Percentiles rank a stretch among this genome's conserved stretches.
These are phyloP conservation scores for Toxotes chatareus DNA, from an alignment of 2,113 vertebrate genomes.

Conservation along the genomic window DNA sequence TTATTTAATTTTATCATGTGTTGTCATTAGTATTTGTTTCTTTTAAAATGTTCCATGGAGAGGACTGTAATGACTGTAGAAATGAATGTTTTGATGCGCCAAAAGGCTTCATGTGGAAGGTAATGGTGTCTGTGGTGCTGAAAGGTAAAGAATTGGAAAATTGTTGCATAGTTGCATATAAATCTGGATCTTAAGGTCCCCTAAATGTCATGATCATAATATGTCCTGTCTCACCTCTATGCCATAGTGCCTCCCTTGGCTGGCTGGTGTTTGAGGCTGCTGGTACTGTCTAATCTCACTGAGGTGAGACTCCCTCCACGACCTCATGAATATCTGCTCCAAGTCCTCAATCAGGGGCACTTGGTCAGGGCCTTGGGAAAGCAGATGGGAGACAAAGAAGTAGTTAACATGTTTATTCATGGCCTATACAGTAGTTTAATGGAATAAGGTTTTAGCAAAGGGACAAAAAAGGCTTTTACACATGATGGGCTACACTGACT, in stretches of 20 bases:
- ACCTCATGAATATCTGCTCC: constrained; percentile 97
- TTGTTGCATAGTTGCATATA: neutral
- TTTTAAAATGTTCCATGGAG: neutral
- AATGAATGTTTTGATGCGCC: neutral
- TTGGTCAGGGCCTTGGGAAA: constrained; percentile 89
- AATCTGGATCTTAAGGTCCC: neutral
- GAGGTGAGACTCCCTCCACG: constrained; percentile 94
- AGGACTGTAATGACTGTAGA: neutral
- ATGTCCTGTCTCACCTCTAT: constrained; percentile 65
- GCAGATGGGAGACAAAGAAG: constrained; percentile 1
- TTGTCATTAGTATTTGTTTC: constrained; percentile 6
- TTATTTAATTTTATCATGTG: neutral
- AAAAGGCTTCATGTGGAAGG: neutral
- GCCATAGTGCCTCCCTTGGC: constrained; percentile 78
- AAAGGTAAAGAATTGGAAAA: neutral
- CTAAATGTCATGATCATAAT: neutral
- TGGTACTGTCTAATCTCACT: constrained; percentile 94
- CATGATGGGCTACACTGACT: neutral
- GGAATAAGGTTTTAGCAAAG: neutral
- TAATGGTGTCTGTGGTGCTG: neutral
- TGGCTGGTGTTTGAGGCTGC: constrained; percentile 83
- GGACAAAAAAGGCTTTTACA: neutral
- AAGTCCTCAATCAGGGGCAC: constrained; percentile 95
- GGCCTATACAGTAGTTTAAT: neutral
- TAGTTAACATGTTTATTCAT: neutral